Percentiles rank a stretch among this genome's conserved stretches.
phyloP scores from a whole-genome alignment of 2,797 vertebrate species.

The Lophotriccus pileatus region DNA sequence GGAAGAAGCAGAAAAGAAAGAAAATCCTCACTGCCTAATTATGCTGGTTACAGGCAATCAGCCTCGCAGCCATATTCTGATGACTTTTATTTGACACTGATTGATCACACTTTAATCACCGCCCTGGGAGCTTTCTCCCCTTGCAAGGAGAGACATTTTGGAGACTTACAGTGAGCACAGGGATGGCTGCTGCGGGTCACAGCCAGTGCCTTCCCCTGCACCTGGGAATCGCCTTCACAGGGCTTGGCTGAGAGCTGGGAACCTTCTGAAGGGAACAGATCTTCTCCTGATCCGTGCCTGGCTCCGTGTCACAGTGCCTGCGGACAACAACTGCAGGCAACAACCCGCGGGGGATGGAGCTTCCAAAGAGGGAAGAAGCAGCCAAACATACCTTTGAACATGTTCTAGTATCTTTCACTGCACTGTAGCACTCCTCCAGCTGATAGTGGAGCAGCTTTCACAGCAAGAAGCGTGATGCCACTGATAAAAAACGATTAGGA shows the following conservation, averaged over 20 bases:
- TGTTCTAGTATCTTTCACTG: not conserved
- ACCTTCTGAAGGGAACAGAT: not conserved
- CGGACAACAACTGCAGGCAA: not conserved
- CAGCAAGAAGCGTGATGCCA: not conserved
- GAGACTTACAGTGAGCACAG: not conserved
- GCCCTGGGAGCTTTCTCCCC: not conserved
- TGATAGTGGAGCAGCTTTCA: not conserved
- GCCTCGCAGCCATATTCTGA: not conserved
- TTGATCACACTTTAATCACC: constrained; percentile 29
- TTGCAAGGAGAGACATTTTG: not conserved
- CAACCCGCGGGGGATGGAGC: not conserved
- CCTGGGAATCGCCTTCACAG: not conserved
- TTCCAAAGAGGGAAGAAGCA: not conserved
- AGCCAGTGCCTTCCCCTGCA: not conserved
- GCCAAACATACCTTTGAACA: not conserved
- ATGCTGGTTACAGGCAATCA: constrained; percentile 2
- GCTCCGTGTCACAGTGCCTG: not conserved
- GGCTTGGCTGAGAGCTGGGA: not conserved
- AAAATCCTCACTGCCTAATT: constrained; percentile 22
- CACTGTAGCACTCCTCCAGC: not conserved
- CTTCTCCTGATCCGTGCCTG: not conserved
- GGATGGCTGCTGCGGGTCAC: not conserved
- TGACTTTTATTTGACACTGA: constrained; percentile 29
- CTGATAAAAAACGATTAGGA: not conserved
- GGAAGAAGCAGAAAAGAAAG: not conserved